A percentile compares a stretch with the other conserved stretches of the same genome.
Conservation (phyloP, 1,140 invertebrate genomes). For the Frieseomelitta varia region DNA sequence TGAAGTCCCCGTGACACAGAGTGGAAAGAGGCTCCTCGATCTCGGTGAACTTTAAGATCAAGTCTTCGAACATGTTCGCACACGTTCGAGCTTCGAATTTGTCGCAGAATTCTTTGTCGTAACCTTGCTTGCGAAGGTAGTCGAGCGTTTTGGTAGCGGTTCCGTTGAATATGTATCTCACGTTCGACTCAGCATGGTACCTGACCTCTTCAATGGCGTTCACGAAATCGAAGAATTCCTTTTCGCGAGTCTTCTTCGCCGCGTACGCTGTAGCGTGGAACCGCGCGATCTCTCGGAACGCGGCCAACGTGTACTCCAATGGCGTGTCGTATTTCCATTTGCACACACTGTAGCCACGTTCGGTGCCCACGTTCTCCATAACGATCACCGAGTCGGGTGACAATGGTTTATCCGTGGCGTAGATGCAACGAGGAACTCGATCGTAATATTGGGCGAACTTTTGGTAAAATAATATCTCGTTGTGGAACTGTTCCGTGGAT, state of each 20-base stretch:
- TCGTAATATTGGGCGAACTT: constrained; percentile 15
- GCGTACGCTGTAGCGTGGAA: constrained; percentile 77
- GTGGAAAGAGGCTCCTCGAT: constrained; percentile 70
- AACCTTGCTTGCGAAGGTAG: constrained; percentile 43
- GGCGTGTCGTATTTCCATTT: constrained; percentile 39
- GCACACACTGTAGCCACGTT: constrained; percentile 39
- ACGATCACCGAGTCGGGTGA: constrained; percentile 54
- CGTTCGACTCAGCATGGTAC: not conserved
- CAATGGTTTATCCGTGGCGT: constrained; percentile 6
- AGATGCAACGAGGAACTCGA: constrained; percentile 58
- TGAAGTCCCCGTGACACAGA: constrained; percentile 79
- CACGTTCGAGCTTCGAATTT: constrained; percentile 57
- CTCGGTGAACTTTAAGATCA: constrained; percentile 36
- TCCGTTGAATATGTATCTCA: not conserved
- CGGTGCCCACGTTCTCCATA: constrained; percentile 68
- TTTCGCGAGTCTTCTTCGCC: constrained; percentile 66
- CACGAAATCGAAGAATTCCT: constrained; percentile 69
- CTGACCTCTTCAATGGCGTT: constrained; percentile 55
- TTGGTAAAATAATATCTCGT: constrained; percentile 73
- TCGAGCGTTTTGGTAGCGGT: constrained; percentile 30
- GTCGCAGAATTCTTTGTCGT: constrained; percentile 61
- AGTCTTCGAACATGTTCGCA: constrained; percentile 13
- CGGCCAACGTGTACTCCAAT: constrained; percentile 67
- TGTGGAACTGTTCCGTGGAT: constrained; percentile 62
- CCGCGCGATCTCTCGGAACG: constrained; percentile 71